Evolutionary conservation across 2,797 vertebrate species (phyloP).

Genomic region (Hippopotamyrus pictus): DNA sequence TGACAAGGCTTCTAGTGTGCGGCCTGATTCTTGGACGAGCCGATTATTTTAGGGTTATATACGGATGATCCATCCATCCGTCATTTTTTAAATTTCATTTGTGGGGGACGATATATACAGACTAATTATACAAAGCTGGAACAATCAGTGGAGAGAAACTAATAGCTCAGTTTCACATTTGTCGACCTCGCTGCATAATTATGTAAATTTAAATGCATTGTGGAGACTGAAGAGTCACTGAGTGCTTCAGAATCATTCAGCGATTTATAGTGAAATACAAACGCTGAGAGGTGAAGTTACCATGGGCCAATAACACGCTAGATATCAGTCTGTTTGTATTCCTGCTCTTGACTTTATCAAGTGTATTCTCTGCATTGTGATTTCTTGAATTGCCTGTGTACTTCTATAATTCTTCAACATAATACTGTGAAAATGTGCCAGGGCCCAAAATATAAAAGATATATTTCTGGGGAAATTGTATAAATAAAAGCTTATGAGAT

Average conservation of each 20-base stretch:
- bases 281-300: not conserved
- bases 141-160: not conserved
- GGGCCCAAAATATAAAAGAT: not conserved
- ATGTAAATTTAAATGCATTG: not conserved
- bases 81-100: not conserved
- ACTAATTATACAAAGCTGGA: not conserved
- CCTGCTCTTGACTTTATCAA: not conserved
- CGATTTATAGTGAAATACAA: not conserved
- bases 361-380: not conserved
- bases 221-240: not conserved
- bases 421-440: not conserved
- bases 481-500: not conserved
- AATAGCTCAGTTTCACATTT: not conserved
- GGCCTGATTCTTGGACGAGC: not conserved
- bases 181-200: constrained; percentile 3
- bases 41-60: constrained; percentile 4
- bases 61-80: not conserved
- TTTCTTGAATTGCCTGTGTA: not conserved
- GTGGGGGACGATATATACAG: not conserved
- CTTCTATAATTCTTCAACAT: not conserved
- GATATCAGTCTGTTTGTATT: not conserved
- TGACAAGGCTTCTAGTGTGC: not conserved
- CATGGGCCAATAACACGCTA: not conserved
- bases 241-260: not conserved
- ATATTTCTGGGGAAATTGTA: not conserved